Conservation (phyloP, 1,140 invertebrate species). For the Lordiphosa clarofinis region DNA sequence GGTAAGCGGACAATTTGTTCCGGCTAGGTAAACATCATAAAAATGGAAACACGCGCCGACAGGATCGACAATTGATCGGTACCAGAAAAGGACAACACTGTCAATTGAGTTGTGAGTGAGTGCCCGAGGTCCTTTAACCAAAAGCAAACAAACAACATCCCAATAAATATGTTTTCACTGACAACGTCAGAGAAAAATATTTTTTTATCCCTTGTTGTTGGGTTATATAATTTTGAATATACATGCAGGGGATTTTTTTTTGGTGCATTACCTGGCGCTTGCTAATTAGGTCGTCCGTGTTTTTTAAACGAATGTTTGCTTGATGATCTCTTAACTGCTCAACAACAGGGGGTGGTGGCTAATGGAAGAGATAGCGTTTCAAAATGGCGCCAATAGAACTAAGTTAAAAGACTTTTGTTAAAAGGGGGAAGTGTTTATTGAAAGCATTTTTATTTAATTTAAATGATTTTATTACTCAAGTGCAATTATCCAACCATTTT, state of each 20-base stretch:
- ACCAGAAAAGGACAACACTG: conserved; percentile 39
- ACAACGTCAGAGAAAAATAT: conserved; percentile 44
- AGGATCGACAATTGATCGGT: conserved; percentile 60
- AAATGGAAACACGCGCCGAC: conserved; percentile 72
- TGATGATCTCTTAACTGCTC: conserved; percentile 39
- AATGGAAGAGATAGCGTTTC: not conserved
- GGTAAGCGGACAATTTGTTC: conserved; percentile 41
- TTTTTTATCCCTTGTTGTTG: conserved; percentile 28
- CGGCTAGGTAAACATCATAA: conserved; percentile 43
- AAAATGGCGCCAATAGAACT: too few species aligned
- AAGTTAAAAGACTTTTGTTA: too few species aligned
- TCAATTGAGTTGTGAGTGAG: conserved; percentile 6
- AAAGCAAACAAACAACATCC: conserved; percentile 57
- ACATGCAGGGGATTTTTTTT: conserved; percentile 20
- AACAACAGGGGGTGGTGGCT: not conserved
- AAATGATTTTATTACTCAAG: too few species aligned
- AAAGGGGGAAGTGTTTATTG: too few species aligned
- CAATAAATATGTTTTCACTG: conserved; percentile 52
- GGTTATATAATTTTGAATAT: conserved; percentile 65
- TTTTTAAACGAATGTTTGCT: conserved; percentile 18
- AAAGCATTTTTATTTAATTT: too few species aligned
- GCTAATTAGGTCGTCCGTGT: conserved; percentile 56
- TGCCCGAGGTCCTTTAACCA: conserved; percentile 15
- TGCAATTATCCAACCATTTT: too few species aligned
- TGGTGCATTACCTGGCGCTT: conserved; percentile 45